These are phyloP conservation scores for Hassar affinis DNA, from an alignment of 2,113 vertebrate genomes.

Conservation along the genomic window DNA sequence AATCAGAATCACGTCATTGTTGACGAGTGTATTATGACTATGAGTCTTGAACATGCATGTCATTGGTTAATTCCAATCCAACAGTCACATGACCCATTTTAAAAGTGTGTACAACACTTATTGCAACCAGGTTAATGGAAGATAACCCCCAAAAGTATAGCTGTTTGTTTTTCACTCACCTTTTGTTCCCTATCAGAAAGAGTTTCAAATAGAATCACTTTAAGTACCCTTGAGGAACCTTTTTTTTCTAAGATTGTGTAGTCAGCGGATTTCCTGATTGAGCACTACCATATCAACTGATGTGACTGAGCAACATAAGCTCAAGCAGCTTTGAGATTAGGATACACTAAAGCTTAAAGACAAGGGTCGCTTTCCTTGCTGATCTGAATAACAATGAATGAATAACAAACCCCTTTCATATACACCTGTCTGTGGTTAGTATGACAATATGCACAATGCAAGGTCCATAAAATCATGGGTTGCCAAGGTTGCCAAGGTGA, in stretches of 20 bases:
- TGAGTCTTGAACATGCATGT: neutral
- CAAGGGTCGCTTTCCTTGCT: neutral
- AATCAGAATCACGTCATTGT: neutral
- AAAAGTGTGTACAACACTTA: neutral
- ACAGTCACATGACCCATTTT: neutral
- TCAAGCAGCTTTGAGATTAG: neutral
- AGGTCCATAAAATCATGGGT: too few relatives aligned
- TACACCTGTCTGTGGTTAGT: neutral
- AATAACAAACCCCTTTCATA: neutral
- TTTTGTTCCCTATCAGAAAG: neutral
- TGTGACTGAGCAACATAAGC: neutral
- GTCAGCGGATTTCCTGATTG: neutral
- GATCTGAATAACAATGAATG: neutral
- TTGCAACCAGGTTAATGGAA: neutral
- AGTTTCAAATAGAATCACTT: neutral
- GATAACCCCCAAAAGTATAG: neutral
- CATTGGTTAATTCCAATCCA: neutral
- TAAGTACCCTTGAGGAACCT: neutral
- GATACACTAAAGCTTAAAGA: neutral
- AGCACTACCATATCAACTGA: neutral
- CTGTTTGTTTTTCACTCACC: neutral
- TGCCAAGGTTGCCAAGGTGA: too few relatives aligned
- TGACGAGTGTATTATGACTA: neutral
- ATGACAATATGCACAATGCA: too few relatives aligned
- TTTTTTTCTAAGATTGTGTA: neutral